Evolutionary conservation across 2,888 invertebrate species (phyloP).

Genomic region (Galerucella pusilla): DNA sequence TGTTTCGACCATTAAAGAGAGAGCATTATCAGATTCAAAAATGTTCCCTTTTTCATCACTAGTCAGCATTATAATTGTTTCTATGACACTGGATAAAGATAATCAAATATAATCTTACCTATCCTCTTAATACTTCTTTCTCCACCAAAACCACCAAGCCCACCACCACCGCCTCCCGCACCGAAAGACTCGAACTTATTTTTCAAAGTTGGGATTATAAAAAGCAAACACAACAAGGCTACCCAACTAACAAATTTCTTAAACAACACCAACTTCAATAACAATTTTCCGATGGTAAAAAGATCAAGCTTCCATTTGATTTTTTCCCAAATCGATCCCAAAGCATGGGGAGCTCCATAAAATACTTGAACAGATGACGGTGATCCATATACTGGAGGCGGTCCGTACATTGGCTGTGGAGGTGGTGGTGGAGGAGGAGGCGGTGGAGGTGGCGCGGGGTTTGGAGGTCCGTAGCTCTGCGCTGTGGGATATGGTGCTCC

Average conservation of each 20-base stretch:
- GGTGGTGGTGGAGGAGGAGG: background rate
- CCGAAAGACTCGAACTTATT: constrained; percentile 42
- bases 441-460: constrained; percentile 7
- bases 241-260: constrained; percentile 86
- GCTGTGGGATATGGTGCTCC: constrained; percentile 50
- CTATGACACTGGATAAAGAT: no score
- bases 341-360: constrained; percentile 70
- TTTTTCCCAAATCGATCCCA: constrained; percentile 73
- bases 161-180: constrained; percentile 24
- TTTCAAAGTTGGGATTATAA: constrained; percentile 74
- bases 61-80: no score
- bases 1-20: no score
- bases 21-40: no score
- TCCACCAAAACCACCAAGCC: constrained; percentile 21
- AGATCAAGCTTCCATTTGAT: constrained; percentile 77
- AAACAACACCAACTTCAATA: constrained; percentile 81
- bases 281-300: constrained; percentile 78
- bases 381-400: constrained; percentile 52
- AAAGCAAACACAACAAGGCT: constrained; percentile 77
- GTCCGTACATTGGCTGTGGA: constrained; percentile 20
- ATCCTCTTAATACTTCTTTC: background rate
- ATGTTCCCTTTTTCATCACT: no score
- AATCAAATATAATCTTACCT: background rate
- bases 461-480: constrained; percentile 44
- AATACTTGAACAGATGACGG: constrained; percentile 54